phyloP scores from a whole-genome alignment of 1,140 invertebrate species.

The Ips nitidus region DNA sequence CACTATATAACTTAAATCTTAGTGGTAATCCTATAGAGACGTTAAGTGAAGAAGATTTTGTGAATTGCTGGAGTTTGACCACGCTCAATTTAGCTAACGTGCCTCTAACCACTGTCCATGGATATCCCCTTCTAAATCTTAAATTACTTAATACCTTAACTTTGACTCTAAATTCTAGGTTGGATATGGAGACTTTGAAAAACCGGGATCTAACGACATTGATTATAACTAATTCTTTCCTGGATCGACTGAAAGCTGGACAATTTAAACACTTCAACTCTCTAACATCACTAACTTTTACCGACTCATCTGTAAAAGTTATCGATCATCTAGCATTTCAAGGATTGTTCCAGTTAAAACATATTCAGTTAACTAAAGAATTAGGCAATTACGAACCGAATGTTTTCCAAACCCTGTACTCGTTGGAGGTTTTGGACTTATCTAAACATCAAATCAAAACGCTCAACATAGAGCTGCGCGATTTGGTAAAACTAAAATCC shows the following conservation, averaged over 20 bases:
- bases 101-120: not conserved
- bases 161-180: not conserved
- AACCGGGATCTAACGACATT: constrained; percentile 8
- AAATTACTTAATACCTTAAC: constrained; percentile 4
- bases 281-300: constrained; percentile 11
- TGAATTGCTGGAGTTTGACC: constrained; percentile 9
- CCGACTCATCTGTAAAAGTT: not conserved
- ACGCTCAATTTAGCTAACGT: constrained; percentile 14
- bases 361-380: not conserved
- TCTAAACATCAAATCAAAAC: constrained; percentile 17
- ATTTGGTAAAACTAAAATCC: constrained; percentile 5
- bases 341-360: constrained; percentile 11
- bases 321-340: constrained; percentile 12
- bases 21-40: constrained; percentile 9
- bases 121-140: constrained; percentile 3
- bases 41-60: constrained; percentile 3
- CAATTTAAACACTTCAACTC: constrained; percentile 18
- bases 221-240: constrained; percentile 9
- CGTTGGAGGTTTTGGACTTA: constrained; percentile 6
- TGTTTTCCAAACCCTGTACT: constrained; percentile 7
- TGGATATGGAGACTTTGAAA: not conserved
- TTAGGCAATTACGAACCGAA: not conserved
- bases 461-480: not conserved
- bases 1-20: not conserved
- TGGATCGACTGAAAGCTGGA: not conserved